Evolutionary conservation across 2,113 vertebrate species (phyloP).

Genomic region (Tamias sibiricus): DNA sequence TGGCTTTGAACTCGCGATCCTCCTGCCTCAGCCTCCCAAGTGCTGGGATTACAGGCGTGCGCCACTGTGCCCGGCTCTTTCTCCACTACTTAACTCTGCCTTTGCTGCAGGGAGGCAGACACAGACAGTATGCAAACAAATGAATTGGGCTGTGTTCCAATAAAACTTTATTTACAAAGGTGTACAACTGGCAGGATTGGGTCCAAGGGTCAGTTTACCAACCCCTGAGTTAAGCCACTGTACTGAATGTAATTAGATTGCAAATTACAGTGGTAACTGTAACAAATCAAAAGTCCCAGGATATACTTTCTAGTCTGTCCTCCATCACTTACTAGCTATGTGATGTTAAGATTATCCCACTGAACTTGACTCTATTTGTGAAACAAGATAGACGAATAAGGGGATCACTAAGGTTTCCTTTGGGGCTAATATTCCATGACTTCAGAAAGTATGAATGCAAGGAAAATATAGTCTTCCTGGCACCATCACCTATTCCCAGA

Average conservation of each 20-base stretch:
- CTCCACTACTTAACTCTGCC: not conserved
- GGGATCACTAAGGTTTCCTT: not conserved
- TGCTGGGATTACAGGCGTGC: no score
- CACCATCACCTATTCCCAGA: not conserved
- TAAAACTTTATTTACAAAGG: constrained; percentile 62
- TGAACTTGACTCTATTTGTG: not conserved
- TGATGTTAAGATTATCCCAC: not conserved
- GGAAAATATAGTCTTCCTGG: not conserved
- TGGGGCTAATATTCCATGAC: not conserved
- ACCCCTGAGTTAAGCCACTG: not conserved
- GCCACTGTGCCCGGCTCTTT: no score
- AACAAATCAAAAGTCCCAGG: not conserved
- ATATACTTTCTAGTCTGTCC: not conserved
- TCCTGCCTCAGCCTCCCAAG: no score
- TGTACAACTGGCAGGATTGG: not conserved
- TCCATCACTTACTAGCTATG: not conserved
- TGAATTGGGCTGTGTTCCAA: not conserved
- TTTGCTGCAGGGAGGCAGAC: not conserved
- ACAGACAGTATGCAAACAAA: constrained; percentile 14
- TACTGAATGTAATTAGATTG: not conserved
- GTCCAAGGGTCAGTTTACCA: not conserved
- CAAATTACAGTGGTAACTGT: not conserved
- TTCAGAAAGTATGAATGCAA: not conserved
- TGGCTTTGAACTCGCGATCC: no score
- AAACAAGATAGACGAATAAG: not conserved